Base-by-base conservation (phyloP, 64 coral and sea anemone species). In the Actinia tenebrosa region DNA sequence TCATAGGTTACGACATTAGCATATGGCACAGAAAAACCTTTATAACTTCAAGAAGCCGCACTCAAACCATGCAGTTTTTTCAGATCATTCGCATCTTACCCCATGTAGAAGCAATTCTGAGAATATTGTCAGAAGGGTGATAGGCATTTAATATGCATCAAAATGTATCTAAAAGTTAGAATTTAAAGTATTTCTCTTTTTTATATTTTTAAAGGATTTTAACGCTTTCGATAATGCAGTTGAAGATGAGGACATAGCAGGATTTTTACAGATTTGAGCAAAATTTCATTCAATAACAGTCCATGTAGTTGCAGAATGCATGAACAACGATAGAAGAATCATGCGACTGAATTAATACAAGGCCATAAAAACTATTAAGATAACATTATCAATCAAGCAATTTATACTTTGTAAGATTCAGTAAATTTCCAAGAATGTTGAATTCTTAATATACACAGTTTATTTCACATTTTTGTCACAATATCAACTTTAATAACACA, bases 201-300 rank as follows among this genome's bases (percentile, higher is more conserved):
- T 22, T 72, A 71, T 61, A 42, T 27, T 89, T 8, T 86, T 62
- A n/a, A 52, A 95, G 93, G 87, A 91, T 17, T 92, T 18, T 92
- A 18, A 25, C 1, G 84, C 87, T 53, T 95, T 95, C 61, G 89
- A 95, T 18, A 86, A 88, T 44, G 93, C 93, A 20, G 89, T 95
- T 42, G 93, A 95, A 78, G 83, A 77, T 10, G 93, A 78, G 84
- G 45, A 91, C 16, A 53, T 95, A 25, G 7, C 30, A 61, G 75
- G 64, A 69, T 95, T 95, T 61, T 61, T 95, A 86, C 89, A 92
- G 77, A 78, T 86, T 17, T 85, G 56, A 75, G 25, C 10, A 42
- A 5, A 8, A 5, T 75, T 75, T 42, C 26, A 75, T 13, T 42
- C n/a, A 75, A 42, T 66, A 23, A n/a, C 63, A 66, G 19, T 37